Evolutionary conservation across 2,888 invertebrate species (phyloP).

Genomic region (Steromphala cineraria): DNA sequence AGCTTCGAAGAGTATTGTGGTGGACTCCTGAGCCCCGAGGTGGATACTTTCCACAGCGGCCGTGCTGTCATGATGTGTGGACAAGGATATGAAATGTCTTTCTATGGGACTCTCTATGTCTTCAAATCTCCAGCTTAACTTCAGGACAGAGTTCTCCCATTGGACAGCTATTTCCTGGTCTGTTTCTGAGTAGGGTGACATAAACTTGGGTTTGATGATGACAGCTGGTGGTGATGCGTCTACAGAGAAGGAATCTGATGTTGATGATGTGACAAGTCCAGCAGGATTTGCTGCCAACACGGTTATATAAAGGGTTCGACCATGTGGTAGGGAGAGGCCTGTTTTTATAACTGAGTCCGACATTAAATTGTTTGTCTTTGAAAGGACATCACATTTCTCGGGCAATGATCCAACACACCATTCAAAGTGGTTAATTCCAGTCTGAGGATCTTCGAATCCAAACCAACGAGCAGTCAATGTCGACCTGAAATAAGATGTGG

Average conservation of each 20-base stretch:
- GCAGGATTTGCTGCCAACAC: constrained; percentile 34
- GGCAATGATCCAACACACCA: not conserved
- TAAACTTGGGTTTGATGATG: not conserved
- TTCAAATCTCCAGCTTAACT: constrained; percentile 30
- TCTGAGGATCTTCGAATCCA: constrained; percentile 17
- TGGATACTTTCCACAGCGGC: constrained; percentile 33
- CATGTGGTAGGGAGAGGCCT: constrained; percentile 21
- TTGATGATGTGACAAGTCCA: constrained; percentile 10
- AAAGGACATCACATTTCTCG: constrained; percentile 27
- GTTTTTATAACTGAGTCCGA: constrained; percentile 19
- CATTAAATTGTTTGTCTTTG: constrained; percentile 19
- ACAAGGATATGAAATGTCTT: constrained; percentile 29
- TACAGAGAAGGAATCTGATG: constrained; percentile 33
- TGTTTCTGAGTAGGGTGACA: not conserved
- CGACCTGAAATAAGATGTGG: too few species aligned
- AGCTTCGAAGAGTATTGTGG: constrained; percentile 28
- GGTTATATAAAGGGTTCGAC: constrained; percentile 22
- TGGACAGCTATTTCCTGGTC: not conserved
- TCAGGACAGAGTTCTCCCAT: constrained; percentile 43
- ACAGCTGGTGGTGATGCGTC: constrained; percentile 29
- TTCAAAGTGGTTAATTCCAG: not conserved
- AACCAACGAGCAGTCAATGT: not conserved
- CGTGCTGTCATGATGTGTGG: constrained; percentile 39
- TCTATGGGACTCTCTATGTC: constrained; percentile 42
- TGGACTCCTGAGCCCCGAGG: constrained; percentile 28